phyloP scores from a whole-genome alignment of 2,888 invertebrate species.

The Holacanthella duospinosa region DNA sequence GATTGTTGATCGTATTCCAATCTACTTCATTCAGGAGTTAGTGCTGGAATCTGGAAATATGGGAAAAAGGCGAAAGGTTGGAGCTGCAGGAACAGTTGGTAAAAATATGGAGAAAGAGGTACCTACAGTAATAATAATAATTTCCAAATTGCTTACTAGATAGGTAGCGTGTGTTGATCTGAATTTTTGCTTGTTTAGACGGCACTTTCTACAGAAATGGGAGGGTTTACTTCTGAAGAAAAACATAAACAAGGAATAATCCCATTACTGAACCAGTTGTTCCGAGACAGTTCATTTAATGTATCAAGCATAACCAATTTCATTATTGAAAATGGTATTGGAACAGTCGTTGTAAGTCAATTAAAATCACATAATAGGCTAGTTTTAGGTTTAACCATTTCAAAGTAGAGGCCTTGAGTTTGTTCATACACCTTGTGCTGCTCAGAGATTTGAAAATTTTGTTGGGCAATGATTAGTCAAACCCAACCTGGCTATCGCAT shows the following conservation, averaged over 20 bases:
- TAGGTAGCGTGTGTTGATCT: neutral
- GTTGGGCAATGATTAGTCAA: too few species aligned
- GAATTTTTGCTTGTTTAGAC: neutral
- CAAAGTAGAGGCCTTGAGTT: too few species aligned
- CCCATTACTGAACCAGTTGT: neutral
- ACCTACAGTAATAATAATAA: neutral
- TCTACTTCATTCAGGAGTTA: too few species aligned
- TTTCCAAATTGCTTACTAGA: neutral
- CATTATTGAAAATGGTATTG: neutral
- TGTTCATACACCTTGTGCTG: too few species aligned
- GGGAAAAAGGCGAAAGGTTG: neutral
- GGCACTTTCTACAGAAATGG: neutral
- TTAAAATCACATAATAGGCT: neutral
- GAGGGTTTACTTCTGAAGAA: neutral
- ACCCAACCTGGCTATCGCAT: too few species aligned
- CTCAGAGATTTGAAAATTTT: too few species aligned
- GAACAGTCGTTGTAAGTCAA: neutral
- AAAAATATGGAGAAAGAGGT: neutral
- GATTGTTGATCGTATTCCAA: too few species aligned
- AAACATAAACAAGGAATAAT: neutral
- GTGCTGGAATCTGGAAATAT: too few species aligned
- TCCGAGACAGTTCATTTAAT: neutral
- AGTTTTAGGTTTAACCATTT: neutral
- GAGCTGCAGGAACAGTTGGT: neutral
- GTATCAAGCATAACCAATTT: neutral